phyloP scores from a whole-genome alignment of 2,797 vertebrate species.

The Paedocypris micromegethes region DNA sequence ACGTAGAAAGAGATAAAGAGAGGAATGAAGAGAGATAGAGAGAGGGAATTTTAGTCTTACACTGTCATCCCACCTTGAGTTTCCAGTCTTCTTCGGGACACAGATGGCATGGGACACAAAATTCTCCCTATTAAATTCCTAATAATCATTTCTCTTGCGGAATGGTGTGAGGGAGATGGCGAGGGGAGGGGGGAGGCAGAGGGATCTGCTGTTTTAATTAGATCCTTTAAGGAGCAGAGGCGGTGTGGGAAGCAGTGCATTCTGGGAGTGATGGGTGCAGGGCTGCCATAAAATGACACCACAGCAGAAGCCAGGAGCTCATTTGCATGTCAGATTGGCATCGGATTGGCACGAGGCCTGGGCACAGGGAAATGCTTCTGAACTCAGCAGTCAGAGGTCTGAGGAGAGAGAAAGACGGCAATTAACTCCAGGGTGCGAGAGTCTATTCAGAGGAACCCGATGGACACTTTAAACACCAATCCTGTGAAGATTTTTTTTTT shows the following conservation, averaged over 20 bases:
- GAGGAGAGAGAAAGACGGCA: conserved; percentile 29
- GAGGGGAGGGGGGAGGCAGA: conserved; percentile 73
- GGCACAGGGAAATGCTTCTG: conserved; percentile 69
- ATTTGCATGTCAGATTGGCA: conserved; percentile 95
- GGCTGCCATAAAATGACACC: conserved; percentile 84
- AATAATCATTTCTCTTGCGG: conserved; percentile 96
- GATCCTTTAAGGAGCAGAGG: conserved; percentile 97
- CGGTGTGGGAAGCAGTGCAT: conserved; percentile 76
- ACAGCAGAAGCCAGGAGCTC: conserved; percentile 76
- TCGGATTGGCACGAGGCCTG: conserved; percentile 80
- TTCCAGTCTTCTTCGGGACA: conserved; percentile 88
- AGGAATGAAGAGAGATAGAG: conserved; percentile 23
- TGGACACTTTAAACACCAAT: background rate
- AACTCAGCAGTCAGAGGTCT: conserved; percentile 66
- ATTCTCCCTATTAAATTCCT: conserved; percentile 99
- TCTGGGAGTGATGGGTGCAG: conserved; percentile 82
- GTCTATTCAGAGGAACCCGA: conserved; percentile 2
- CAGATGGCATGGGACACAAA: conserved; percentile 95
- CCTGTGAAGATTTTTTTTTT: background rate
- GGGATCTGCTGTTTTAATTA: conserved; percentile 99
- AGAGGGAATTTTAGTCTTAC: conserved; percentile 45
- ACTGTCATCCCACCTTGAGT: conserved; percentile 79
- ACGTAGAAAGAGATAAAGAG: background rate
- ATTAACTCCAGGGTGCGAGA: conserved; percentile 14
- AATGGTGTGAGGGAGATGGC: conserved; percentile 65